phyloP scores from a whole-genome alignment of 2,113 vertebrate genomes.

The Sceloporus undulatus region DNA sequence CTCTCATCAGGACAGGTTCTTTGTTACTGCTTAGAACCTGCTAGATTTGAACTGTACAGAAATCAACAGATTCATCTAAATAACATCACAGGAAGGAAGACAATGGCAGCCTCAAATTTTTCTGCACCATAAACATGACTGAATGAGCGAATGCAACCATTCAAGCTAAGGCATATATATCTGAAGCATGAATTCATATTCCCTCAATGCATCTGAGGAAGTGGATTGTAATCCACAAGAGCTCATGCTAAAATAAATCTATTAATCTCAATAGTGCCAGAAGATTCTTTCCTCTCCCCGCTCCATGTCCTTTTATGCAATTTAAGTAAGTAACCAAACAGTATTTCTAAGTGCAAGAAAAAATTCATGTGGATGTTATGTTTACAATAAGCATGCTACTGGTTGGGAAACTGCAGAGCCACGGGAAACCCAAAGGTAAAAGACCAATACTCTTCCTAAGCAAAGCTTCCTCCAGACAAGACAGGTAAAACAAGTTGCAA shows the following conservation, averaged over 20 bases:
- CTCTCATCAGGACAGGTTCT: neutral
- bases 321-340: too few relatives aligned
- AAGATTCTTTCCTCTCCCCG: too few relatives aligned
- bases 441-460: neutral
- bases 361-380: neutral
- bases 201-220: too few relatives aligned
- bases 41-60: neutral
- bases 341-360: too few relatives aligned
- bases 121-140: neutral
- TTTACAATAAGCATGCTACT: neutral
- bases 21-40: neutral
- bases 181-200: too few relatives aligned
- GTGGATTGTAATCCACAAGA: too few relatives aligned
- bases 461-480: neutral
- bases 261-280: too few relatives aligned
- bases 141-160: neutral
- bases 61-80: neutral
- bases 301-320: too few relatives aligned
- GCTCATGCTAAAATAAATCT: too few relatives aligned
- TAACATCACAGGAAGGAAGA: too few relatives aligned
- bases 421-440: neutral
- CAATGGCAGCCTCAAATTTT: neutral
- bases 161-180: too few relatives aligned
- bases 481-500: too few relatives aligned
- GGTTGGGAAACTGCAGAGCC: neutral